Conservation (phyloP, 2,888 invertebrate species). For the Rhagophthalmus giganteus region DNA sequence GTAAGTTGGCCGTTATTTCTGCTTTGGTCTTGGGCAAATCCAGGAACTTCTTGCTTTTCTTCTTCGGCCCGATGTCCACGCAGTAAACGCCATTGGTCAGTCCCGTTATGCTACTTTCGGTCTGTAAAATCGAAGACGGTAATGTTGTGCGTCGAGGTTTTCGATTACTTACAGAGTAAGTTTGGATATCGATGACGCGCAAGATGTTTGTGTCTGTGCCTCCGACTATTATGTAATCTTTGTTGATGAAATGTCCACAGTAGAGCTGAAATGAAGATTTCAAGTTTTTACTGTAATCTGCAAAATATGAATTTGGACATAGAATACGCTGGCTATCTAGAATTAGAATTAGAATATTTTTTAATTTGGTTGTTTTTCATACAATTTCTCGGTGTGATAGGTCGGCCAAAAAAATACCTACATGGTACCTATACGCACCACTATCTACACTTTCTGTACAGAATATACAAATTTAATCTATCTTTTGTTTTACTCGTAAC, state of each 20-base stretch:
- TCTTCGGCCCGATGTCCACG: constrained; percentile 61
- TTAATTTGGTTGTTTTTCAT: no score
- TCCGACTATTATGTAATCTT: constrained; percentile 63
- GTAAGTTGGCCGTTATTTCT: constrained; percentile 45
- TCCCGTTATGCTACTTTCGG: constrained; percentile 59
- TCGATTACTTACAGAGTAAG: constrained; percentile 59
- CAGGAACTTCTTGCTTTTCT: constrained; percentile 50
- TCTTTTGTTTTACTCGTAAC: no score
- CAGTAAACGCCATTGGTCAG: constrained; percentile 62
- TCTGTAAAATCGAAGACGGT: constrained; percentile 56
- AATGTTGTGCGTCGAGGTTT: no score
- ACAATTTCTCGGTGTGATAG: no score
- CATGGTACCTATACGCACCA: no score
- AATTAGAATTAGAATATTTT: background rate
- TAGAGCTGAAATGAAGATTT: constrained; percentile 58
- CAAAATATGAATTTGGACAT: background rate
- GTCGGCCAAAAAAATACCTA: no score
- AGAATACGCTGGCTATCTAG: background rate
- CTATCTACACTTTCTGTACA: no score
- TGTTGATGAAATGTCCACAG: constrained; percentile 63
- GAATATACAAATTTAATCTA: no score
- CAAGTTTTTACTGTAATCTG: background rate
- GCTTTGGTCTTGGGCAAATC: constrained; percentile 25
- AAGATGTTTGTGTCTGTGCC: constrained; percentile 65
- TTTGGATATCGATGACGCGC: constrained; percentile 63